Base-by-base conservation (phyloP, 2,797 vertebrate species). In the Girardinus metallicus region DNA sequence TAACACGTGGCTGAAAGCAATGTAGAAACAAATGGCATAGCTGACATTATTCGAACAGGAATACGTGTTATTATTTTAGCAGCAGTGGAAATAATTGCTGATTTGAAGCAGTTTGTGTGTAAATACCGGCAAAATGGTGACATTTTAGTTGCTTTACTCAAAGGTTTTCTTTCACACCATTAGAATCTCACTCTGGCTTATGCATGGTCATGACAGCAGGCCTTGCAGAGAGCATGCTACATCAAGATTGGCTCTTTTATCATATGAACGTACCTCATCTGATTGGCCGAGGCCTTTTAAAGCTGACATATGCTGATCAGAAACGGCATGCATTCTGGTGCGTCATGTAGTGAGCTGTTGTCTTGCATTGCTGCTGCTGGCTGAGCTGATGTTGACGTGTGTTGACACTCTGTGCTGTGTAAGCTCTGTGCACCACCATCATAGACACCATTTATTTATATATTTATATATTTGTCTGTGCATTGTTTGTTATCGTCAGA, bases 351-450 rank as follows among this genome's bases (percentile, higher is more conserved):
- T 15, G 75, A 85, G 85, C 81, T 90, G 91, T 80, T 89, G 89
- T 85, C 86, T 85, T 87, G 88, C 84, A 86, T 73, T 15, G 81
- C 86, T 82, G 82, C 79, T 39, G 62, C 62, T 83, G 86, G 71
- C 76, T 77, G 81, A 79, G 87, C 87, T 91, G 85, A 90, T 86
- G 90, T 89, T 92, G 91, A 94, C 84, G 80, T 81, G 87, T 86
- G 89, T 88, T 93, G 92, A 91, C 93, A 93, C 86, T 83, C 90
- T 89, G 64, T 89, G 94, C 93, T 93, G 92, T 89, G 90, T 89
- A 92, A 93, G 93, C 90, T 87, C 77, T 72, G 86, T 80, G 73
- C 76, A 81, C 74, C 80, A 74, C 62, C 34, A 53, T 75, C 86
- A 88, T 84, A 73, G 57, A 85, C 55, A 36, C 26, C 12, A 23